Evolutionary conservation across 30 jellyfish, hydroid and myxozoan species (phyloP).

Genomic region (Pseudorhiza aurosa): DNA sequence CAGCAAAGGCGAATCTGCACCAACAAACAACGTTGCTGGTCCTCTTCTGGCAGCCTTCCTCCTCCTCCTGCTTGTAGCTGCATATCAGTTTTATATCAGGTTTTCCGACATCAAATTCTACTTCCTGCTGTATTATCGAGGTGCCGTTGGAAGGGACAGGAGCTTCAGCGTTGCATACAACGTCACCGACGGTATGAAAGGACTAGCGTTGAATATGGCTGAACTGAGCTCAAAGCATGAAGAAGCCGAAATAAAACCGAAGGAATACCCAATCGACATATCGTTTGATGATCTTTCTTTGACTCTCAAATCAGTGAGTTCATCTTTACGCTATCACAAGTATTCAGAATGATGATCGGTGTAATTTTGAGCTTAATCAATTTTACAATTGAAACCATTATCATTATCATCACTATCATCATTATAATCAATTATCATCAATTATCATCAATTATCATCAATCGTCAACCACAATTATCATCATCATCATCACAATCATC

Average conservation of each 20-base stretch:
- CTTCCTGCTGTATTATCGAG: not conserved
- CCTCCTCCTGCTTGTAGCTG: constrained; percentile 11
- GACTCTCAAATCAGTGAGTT: constrained; percentile 57
- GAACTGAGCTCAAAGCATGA: not conserved
- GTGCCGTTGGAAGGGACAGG: constrained; percentile 8
- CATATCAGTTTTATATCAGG: constrained; percentile 42
- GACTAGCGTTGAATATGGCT: constrained; percentile 11
- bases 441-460: too few relatives aligned
- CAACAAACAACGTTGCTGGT: constrained; percentile 68
- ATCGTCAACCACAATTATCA: too few relatives aligned
- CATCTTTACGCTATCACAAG: too few relatives aligned
- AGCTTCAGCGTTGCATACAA: constrained; percentile 44
- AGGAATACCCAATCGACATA: constrained; percentile 48
- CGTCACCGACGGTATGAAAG: constrained; percentile 43
- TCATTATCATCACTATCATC: too few relatives aligned
- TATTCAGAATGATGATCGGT: too few relatives aligned
- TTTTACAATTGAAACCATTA: too few relatives aligned
- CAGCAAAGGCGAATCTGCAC: constrained; percentile 68
- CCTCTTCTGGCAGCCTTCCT: constrained; percentile 65
- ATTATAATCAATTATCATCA: too few relatives aligned
- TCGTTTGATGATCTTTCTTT: constrained; percentile 41
- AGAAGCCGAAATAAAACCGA: constrained; percentile 37
- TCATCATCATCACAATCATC: too few relatives aligned
- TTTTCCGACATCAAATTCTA: constrained; percentile 30
- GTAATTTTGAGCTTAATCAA: too few relatives aligned